Conservation (phyloP, 2,113 vertebrate species). For the Pseudonaja textilis region DNA sequence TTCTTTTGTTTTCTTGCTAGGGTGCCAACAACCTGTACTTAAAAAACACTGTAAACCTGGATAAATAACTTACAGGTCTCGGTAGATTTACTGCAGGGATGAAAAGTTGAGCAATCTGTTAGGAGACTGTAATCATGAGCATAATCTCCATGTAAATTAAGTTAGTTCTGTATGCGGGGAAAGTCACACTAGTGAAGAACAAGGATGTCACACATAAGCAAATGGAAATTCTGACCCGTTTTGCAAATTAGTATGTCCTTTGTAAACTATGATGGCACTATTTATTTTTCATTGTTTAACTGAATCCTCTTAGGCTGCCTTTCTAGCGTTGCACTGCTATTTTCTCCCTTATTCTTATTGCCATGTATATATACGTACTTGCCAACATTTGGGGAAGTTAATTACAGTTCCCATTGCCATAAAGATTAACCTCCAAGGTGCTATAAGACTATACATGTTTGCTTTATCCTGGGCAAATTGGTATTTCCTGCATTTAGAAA, state of each 20-base stretch:
- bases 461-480: neutral
- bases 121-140: neutral
- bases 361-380: neutral
- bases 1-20: rapidly evolving
- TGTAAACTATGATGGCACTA: neutral
- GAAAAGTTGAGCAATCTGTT: neutral
- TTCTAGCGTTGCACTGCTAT: neutral
- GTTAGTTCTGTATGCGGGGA: neutral
- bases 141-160: neutral
- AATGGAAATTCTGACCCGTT: neutral
- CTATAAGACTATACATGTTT: neutral
- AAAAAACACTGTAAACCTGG: neutral
- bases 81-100: neutral
- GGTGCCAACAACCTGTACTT: neutral
- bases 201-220: neutral
- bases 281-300: neutral
- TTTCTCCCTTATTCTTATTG: neutral
- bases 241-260: neutral
- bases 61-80: neutral
- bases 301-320: neutral
- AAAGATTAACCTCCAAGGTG: neutral
- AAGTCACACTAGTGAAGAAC: neutral
- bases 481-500: neutral
- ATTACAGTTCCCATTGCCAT: neutral
- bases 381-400: neutral